Evolutionary conservation across 2,888 invertebrate genomes (phyloP), one percentile per base, ranked within the genome.

Genomic region (Dicyrtomina minuta): DNA sequence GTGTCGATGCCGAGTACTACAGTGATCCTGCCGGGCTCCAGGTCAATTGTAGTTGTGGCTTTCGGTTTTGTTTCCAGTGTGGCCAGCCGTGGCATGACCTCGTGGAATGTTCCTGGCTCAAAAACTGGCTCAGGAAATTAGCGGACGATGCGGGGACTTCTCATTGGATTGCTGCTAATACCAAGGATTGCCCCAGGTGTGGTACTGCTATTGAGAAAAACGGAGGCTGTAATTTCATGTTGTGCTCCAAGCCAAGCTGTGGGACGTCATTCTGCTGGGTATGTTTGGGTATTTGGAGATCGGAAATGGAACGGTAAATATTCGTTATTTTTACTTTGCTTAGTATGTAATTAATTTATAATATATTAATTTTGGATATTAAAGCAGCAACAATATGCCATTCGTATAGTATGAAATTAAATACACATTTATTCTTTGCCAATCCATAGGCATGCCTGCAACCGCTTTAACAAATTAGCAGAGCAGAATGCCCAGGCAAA

Each of bases 1-100:
- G 92, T 83, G 93, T 93, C 15, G 12, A 46, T 3, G 43, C 8
- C 8, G 70, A 68, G 75, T n/a, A n/a, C n/a, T 89, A 89, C 80
- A 92, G 94, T 82, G 91, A 91, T 67, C 96, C 96, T 81, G 86
- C 91, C 26, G 90, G 91, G 77, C 81, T 81, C 72, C 82, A 83
- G 15, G 85, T 86, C 53, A 82, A 81, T 27, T 87, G 86, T 79
- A 78, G 79, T 39, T 86, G 86, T 80, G 81, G 82, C 8, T 82
- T 83, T 74, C 80, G 80, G 49, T 87, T 86, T 79, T 87, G 86
- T 79, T 85, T 85, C 81, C 80, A 81, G 17, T 85, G 85, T 79
- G 83, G 83, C 44, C 82, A 81, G 71, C 80, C 81, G 68, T 83
- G 84, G 83, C 87, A 87, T 79, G 86, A 86, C 74, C 87, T 87